Evolutionary conservation across 2,888 invertebrate species (phyloP).

Genomic region (Diplazon laetatorius): DNA sequence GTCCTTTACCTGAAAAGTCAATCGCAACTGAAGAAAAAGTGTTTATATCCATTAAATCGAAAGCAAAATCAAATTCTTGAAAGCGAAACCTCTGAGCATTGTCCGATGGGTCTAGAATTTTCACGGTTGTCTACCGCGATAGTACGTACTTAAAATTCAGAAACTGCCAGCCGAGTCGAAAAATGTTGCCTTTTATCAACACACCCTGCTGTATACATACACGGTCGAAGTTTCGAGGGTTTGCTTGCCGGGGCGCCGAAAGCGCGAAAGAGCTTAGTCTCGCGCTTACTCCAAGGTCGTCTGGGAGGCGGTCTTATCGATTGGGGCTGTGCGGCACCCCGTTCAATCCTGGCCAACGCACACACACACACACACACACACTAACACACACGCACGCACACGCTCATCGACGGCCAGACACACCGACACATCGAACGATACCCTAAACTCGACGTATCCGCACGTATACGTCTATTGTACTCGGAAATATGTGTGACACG

Average conservation of each 20-base stretch:
- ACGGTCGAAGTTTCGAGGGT: slow-evolving; percentile 57
- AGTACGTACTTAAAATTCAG: no score
- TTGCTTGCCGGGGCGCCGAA: slow-evolving; percentile 59
- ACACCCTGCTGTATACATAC: slow-evolving; percentile 45
- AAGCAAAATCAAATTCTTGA: no score
- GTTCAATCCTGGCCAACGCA: slow-evolving; percentile 50
- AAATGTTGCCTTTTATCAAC: no score
- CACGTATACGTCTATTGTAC: slow-evolving; percentile 45
- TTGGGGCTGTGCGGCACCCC: slow-evolving; percentile 70
- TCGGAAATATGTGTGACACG: slow-evolving; percentile 44
- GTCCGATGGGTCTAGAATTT: no score
- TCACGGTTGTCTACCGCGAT: no score
- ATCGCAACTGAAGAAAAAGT: no score
- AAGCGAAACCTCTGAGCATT: no score
- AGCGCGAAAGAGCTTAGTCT: slow-evolving; percentile 60
- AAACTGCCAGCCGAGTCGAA: no score
- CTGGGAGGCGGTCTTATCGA: slow-evolving; percentile 80
- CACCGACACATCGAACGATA: slow-evolving; percentile 25
- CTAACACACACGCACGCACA: background rate
- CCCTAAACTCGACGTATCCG: slow-evolving; percentile 27
- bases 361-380: slow-evolving; percentile 5
- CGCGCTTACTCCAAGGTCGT: slow-evolving; percentile 76
- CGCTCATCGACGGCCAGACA: background rate
- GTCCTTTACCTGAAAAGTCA: no score
- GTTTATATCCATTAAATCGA: no score